Base-by-base conservation (phyloP, 64 coral and sea anemone genomes). In the Actinia equina region DNA sequence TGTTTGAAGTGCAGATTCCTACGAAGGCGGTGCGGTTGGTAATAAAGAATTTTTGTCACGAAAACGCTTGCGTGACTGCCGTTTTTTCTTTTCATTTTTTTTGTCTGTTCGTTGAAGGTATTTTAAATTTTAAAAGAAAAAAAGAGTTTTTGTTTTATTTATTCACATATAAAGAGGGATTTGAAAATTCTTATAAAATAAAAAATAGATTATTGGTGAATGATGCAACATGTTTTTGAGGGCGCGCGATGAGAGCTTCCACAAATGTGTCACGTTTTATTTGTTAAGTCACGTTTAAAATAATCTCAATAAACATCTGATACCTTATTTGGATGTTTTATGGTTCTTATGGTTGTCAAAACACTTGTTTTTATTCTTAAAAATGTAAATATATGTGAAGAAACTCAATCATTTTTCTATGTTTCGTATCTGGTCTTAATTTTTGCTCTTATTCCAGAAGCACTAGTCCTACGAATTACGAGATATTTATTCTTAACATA, bases 1-100 rank as follows among this genome's bases (percentile, higher is more conserved):
- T 13, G 69, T 74, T 26, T 74, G 26, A 74, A 74, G 69, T 74
- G 25, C 69, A 74, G 69, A 74, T 74, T 74, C 69, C 42, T 26
- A 26, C n/a, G 37, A 14, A 71, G 25, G 25, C n/a, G 69, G n/a
- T 3, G 11, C 2, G 11, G 22, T 25, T 37, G 13, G 12, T 27
- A 23, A 25, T 5, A 14, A 30, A 71, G 6, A 71, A 37, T 27
- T 30, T 41, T 74, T 74, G 69, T 74, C 69, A 74, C 69, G 26
- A 7, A 74, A 74, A 65, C 22, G 7, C 7, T 65, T 65, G 62
- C 26, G 69, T 74, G 27, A 74, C 69, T 5, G 41, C n/a, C 11
- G 18, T n/a, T 65, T 69, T 69, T 9, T 23, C 22, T 20, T 25
- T 37, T 37, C 60, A 7, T n/a, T n/a, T 7, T 23, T 30, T 74